phyloP scores from a whole-genome alignment of 2,797 vertebrate genomes.

The Rhynchonycteris naso region DNA sequence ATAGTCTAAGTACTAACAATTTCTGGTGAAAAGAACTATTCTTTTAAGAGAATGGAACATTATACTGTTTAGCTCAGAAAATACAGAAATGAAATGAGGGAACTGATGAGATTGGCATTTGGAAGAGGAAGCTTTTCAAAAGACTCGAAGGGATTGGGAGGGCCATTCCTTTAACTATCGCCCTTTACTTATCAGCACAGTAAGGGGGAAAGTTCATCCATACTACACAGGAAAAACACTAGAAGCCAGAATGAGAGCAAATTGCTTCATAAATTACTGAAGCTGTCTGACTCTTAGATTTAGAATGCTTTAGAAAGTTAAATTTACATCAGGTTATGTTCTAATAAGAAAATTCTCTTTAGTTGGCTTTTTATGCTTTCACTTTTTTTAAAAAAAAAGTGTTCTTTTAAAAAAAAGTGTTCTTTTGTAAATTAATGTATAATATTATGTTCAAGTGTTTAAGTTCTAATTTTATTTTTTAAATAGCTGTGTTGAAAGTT shows the following conservation, averaged over 20 bases:
- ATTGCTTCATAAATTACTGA: slow-evolving; percentile 25
- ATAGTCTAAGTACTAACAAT: slow-evolving; percentile 2
- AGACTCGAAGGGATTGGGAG: background rate
- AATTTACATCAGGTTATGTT: background rate
- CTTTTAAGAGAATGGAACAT: slow-evolving; percentile 11
- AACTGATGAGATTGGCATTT: background rate
- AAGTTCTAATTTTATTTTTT: slow-evolving; percentile 31
- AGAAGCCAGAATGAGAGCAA: slow-evolving; percentile 25
- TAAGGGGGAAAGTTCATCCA: slow-evolving; percentile 3
- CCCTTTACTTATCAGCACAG: background rate
- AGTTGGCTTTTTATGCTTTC: background rate
- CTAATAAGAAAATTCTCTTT: background rate
- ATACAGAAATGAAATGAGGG: background rate
- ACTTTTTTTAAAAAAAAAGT: slow-evolving; percentile 9
- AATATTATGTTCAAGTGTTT: background rate
- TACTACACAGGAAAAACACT: background rate
- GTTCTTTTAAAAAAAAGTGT: background rate
- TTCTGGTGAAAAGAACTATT: background rate
- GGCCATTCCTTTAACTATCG: background rate
- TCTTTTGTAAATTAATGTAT: background rate
- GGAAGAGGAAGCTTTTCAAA: slow-evolving; percentile 11
- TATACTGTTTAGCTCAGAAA: background rate
- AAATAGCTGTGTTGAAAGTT: slow-evolving; percentile 38
- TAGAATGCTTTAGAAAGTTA: background rate
- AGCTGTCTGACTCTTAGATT: background rate